Evolutionary conservation across 2,113 vertebrate species (phyloP).

Genomic region (Spea bombifrons): DNA sequence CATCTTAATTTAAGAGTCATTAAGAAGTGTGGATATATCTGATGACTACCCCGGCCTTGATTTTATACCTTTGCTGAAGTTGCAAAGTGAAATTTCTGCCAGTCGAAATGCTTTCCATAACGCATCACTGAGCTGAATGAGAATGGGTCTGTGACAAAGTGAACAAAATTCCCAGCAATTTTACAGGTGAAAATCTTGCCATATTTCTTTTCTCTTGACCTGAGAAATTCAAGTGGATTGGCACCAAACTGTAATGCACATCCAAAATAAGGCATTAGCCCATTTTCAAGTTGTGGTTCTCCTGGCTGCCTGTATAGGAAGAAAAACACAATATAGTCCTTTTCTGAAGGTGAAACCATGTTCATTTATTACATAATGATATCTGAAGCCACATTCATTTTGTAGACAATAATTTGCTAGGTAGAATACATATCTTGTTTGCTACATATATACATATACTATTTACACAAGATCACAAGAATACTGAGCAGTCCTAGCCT

Average conservation of each 20-base stretch:
- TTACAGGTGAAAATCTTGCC: constrained; percentile 91
- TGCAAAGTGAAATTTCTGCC: constrained; percentile 92
- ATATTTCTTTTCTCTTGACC: constrained; percentile 77
- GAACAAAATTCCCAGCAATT: constrained; percentile 88
- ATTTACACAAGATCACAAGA: too few relatives aligned
- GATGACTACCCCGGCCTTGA: not conserved
- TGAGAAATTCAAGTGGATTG: constrained; percentile 90
- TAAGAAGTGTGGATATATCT: too few relatives aligned
- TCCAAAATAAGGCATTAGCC: constrained; percentile 85
- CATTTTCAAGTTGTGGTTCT: constrained; percentile 87
- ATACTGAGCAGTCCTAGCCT: too few relatives aligned
- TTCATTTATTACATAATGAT: too few relatives aligned
- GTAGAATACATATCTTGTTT: too few relatives aligned
- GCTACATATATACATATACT: too few relatives aligned
- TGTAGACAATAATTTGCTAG: too few relatives aligned
- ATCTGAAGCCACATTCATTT: too few relatives aligned
- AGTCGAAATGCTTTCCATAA: constrained; percentile 85
- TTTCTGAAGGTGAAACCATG: too few relatives aligned
- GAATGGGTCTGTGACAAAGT: constrained; percentile 92
- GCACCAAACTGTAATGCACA: constrained; percentile 88
- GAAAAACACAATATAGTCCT: not conserved
- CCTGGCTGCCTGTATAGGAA: constrained; percentile 64
- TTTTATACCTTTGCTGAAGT: constrained; percentile 83
- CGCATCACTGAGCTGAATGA: constrained; percentile 83
- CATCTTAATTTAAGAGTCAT: too few relatives aligned